Percentiles rank a stretch among this genome's conserved stretches.
Evolutionary conservation across 2,113 vertebrate genomes (phyloP).

Genomic region (Casuarius casuarius): DNA sequence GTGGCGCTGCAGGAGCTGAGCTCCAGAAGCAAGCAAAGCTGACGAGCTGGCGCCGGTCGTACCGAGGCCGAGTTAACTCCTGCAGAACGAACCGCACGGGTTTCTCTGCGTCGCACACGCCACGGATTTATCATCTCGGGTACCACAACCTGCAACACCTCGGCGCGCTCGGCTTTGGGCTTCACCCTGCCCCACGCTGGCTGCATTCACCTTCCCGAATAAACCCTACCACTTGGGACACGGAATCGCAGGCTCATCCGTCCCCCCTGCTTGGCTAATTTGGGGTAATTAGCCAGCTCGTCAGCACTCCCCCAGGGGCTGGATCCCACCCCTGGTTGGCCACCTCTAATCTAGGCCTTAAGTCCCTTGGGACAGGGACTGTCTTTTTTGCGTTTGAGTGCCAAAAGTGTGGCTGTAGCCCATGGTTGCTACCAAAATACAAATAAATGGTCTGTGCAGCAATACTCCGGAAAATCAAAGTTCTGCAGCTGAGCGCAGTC

Average conservation of each 20-base stretch:
- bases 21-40: no score
- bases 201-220: not conserved
- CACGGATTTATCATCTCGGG: not conserved
- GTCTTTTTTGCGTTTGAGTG: not conserved
- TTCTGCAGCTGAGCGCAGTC: not conserved
- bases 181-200: not conserved
- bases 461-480: not conserved
- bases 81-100: no score
- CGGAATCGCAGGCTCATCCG: not conserved
- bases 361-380: not conserved
- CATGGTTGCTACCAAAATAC: not conserved
- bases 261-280: not conserved
- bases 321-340: not conserved
- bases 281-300: not conserved
- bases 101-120: no score
- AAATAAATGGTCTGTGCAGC: not conserved
- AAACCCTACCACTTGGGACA: not conserved
- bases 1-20: no score
- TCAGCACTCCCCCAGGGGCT: not conserved
- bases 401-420: not conserved
- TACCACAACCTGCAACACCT: no score
- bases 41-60: no score
- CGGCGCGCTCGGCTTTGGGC: not conserved
- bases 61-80: no score
- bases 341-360: not conserved